phyloP scores from a whole-genome alignment of 2,797 vertebrate genomes.

The Molothrus ater region DNA sequence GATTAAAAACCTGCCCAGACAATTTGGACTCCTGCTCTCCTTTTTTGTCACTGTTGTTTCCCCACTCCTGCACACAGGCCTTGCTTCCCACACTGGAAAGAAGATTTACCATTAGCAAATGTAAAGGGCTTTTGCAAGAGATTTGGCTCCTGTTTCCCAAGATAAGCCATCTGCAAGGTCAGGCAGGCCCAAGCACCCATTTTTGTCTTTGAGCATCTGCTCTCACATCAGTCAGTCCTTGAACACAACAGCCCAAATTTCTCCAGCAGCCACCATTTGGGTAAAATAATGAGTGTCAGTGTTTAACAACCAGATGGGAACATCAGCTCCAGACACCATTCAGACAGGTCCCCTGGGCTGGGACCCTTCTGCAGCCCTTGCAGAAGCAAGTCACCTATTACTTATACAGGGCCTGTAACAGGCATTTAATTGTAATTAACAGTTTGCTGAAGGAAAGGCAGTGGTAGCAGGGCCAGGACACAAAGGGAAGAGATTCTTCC shows the following conservation, averaged over 20 bases:
- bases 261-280: not conserved
- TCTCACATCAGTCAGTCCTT: not conserved
- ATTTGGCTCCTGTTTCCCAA: not conserved
- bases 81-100: not conserved
- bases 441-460: not conserved
- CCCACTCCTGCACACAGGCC: rapidly evolving
- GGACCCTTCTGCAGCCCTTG: not conserved
- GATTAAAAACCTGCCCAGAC: not conserved
- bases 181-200: not conserved
- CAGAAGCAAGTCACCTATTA: not conserved
- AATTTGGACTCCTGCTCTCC: not conserved
- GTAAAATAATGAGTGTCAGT: not conserved
- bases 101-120: not conserved
- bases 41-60: not conserved
- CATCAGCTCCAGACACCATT: not conserved
- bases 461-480: not conserved
- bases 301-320: not conserved
- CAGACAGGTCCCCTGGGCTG: not conserved
- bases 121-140: not conserved
- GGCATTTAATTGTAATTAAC: not conserved
- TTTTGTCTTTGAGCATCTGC: not conserved
- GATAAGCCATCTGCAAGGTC: not conserved
- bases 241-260: not conserved
- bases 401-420: not conserved
- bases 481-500: not conserved